Base-by-base conservation (phyloP, 2,113 vertebrate species). In the Athene cunicularia region DNA sequence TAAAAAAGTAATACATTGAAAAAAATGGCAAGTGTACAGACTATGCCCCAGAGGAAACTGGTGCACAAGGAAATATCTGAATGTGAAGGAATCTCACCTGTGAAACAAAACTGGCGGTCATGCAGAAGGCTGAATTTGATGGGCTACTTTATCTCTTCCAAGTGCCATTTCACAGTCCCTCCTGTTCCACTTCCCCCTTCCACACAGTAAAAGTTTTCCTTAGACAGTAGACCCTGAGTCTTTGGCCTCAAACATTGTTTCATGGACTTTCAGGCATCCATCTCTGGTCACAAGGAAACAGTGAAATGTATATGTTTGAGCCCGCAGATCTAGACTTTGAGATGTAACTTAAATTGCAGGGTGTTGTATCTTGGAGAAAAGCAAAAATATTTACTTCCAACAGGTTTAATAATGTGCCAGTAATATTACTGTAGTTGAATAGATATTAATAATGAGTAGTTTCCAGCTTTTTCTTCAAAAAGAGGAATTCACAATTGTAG, bases 281-380 rank as follows among this genome's bases (percentile, higher is more conserved):
- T 6, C 53, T 45, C n/a, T 24, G 7, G 23, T 56, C 33, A 73
- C 10, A 27, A 0, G 5, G 27, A 60, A 71, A 45, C 8, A 56
- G 20, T 27, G 26, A 60, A 50, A 56, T 52, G 9, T 17, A 5
- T 1, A 0, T 32, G 8, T n/a, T 52, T 64, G 59, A 5, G 24
- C 19, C 43, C 37, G 17, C 22, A 73, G 39, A 35, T 59, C 22
- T 41, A 30, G 50, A 21, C 16, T 92, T 74, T 27, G 37, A 85
- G 85, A 62, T 8, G 12, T 24, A 15, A 28, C 23, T 56, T 43
- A 37, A 9, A 47, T 22, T 43, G 45, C 33, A 70, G 18, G 4
- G 18, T 28, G 10, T 4, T 14, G 11, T 71, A 55, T 4, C 17
- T 50, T 71, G 24, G 56, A 50, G 74, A 53, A 90, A 66, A 63